A percentile compares a stretch with the other conserved stretches of the same genome.
These are phyloP conservation scores for Oscheius sp. DNA, from an alignment of 2,888 invertebrate species.

Conservation along the genomic window DNA sequence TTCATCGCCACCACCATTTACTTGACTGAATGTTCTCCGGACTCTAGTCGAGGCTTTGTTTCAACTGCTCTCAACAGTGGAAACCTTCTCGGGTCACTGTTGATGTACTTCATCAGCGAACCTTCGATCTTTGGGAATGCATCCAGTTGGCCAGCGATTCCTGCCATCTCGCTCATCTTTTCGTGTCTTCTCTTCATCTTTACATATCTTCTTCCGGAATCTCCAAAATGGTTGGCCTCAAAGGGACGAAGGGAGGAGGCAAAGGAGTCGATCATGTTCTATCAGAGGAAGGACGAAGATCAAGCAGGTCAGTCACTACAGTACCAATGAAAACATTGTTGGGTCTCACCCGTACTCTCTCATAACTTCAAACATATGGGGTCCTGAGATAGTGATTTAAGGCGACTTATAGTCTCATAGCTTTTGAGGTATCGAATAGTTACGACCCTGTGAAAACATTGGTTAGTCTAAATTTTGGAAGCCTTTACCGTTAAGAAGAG, in stretches of 20 bases:
- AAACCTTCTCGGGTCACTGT: conserved; percentile 3
- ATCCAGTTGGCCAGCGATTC: conserved; percentile 18
- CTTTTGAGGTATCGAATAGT: too few relatives aligned
- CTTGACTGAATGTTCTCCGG: conserved; percentile 50
- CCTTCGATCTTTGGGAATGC: conserved; percentile 25
- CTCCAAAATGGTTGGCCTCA: conserved; percentile 51
- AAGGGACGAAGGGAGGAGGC: conserved; percentile 46
- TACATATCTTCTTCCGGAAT: conserved; percentile 44
- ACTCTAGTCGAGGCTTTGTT: conserved; percentile 37
- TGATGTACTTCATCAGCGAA: conserved; percentile 32
- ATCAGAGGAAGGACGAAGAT: conserved; percentile 38
- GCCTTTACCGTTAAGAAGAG: too few relatives aligned
- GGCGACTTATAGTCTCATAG: too few relatives aligned
- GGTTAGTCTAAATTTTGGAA: too few relatives aligned
- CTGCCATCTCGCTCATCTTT: conserved; percentile 39
- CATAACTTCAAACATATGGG: too few relatives aligned
- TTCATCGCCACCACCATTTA: conserved; percentile 42
- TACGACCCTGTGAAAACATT: too few relatives aligned
- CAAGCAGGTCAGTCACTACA: neutral
- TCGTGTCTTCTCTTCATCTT: conserved; percentile 35
- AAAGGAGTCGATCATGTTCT: conserved; percentile 37
- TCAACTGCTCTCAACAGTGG: conserved; percentile 29
- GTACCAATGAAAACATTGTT: neutral
- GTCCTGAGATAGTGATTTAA: too few relatives aligned
- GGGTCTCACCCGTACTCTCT: too few relatives aligned